Base-by-base conservation (phyloP, 2,113 vertebrate genomes). In the Hippocampus abdominalis region DNA sequence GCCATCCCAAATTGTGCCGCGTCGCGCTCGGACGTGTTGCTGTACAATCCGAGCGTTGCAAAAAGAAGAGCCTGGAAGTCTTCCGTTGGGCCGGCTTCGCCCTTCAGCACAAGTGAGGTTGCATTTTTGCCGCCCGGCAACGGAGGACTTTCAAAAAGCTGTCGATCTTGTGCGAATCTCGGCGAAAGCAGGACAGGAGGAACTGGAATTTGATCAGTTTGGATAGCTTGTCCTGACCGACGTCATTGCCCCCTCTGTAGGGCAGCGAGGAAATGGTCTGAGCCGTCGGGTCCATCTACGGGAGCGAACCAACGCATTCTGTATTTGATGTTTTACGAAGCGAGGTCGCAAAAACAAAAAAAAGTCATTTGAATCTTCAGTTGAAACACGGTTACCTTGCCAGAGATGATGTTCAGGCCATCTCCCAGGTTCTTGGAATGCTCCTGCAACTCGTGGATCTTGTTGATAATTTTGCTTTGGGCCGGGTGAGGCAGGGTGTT, bases 81-180 rank as follows among this genome's bases (percentile, higher is more conserved):
- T 20, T 61, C 59, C 59, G 18, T 18, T 29, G 16, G 29, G 10
- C 40, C 42, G 42, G 32, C 11, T 39, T n/a, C 2, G 3, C 62
- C 46, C 61, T 68, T 83, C 66, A 93, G 72, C 92, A 93, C 77
- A 85, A 75, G 32, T 92, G 87, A 0, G 91, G 91, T 7, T 80
- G 78, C 77, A 73, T 59, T 73, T 87, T 88, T 2, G 90, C 72
- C 0, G 89, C 86, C 21, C 92, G 83, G 71, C 93, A 94, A 25
- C 90, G 91, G 0, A 94, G 87, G 32, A 94, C 89, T 72, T 94
- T 94, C 46, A 94, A 87, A 82, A 93, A 94, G 74, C 90, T 94
- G 83, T 93, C 92, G 2, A 94, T 94, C 81, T 94, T 94, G 86
- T 94, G 91, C 3, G 93, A 93, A 75, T 94, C 92, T 3, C 92